These are phyloP conservation scores for Catharus fuscescens DNA, from an alignment of 2,113 vertebrate genomes.

Conservation along the genomic window DNA sequence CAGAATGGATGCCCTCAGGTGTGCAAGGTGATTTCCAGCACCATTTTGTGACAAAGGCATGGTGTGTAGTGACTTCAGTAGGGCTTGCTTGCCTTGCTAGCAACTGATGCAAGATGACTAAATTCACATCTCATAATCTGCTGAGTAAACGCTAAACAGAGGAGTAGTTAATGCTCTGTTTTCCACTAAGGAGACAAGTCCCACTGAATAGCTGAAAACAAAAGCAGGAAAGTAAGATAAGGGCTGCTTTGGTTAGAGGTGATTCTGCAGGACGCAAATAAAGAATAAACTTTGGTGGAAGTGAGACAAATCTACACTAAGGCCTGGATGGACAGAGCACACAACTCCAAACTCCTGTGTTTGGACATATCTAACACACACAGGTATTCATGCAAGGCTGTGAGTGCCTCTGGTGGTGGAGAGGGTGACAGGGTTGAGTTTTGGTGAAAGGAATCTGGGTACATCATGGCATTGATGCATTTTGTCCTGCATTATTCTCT, in stretches of 20 bases:
- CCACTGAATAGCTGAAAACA: neutral
- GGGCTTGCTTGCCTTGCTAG: neutral
- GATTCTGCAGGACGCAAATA: neutral
- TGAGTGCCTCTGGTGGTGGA: neutral
- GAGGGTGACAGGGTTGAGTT: neutral
- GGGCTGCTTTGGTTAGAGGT: neutral
- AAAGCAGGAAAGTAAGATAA: neutral
- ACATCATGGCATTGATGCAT: neutral
- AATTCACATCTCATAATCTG: neutral
- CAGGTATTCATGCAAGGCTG: fast-evolving
- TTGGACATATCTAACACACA: neutral
- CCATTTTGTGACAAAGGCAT: neutral
- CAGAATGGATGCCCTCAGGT: neutral
- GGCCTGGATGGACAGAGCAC: neutral
- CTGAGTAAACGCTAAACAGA: neutral
- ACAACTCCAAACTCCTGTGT: neutral
- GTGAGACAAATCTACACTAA: neutral
- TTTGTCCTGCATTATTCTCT: neutral
- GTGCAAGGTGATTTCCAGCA: neutral
- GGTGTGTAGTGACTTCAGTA: neutral
- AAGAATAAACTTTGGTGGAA: neutral
- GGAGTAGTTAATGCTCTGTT: neutral
- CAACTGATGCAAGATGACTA: neutral
- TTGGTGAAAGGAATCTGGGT: neutral
- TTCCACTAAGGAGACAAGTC: neutral